Percentiles rank a stretch among this genome's conserved stretches.
Evolutionary conservation across 2,797 vertebrate species (phyloP).

Genomic region (Molossus molossus): DNA sequence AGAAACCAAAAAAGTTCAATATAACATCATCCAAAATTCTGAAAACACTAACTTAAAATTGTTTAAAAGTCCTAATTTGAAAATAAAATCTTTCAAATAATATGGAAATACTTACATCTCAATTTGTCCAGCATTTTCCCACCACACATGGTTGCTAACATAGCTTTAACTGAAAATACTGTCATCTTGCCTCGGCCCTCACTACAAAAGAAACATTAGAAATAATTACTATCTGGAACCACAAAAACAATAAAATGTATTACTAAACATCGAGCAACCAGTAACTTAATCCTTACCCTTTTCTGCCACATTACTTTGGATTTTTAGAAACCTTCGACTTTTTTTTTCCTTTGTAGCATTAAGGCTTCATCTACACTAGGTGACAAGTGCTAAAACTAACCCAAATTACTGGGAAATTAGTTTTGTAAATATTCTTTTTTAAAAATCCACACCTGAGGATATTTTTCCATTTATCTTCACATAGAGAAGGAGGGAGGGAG

Average conservation of each 20-base stretch:
- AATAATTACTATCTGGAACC: constrained; percentile 56
- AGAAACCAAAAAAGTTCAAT: background rate
- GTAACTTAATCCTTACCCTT: background rate
- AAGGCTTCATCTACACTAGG: background rate
- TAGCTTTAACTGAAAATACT: constrained; percentile 98
- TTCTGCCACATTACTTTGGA: background rate
- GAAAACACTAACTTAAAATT: background rate
- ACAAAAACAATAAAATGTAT: constrained; percentile 11
- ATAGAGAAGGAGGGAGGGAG: too few relatives aligned
- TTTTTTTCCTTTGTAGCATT: constrained; percentile 13
- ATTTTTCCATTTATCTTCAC: too few relatives aligned
- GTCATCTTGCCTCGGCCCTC: constrained; percentile 98
- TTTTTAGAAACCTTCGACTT: constrained; percentile 42
- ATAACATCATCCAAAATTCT: constrained; percentile 5
- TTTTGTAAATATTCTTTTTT: constrained; percentile 7
- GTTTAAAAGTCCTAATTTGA: accelerated
- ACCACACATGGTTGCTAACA: constrained; percentile 98
- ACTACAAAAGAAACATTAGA: constrained; percentile 89
- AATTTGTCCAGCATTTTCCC: constrained; percentile 99
- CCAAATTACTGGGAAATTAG: background rate
- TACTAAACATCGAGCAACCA: background rate
- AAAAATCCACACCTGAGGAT: too few relatives aligned
- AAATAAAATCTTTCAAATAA: background rate
- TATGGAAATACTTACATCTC: constrained; percentile 94
- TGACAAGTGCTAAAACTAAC: background rate